Conservation (phyloP, 1,140 invertebrate species). For the Hesperophylax magnus region DNA sequence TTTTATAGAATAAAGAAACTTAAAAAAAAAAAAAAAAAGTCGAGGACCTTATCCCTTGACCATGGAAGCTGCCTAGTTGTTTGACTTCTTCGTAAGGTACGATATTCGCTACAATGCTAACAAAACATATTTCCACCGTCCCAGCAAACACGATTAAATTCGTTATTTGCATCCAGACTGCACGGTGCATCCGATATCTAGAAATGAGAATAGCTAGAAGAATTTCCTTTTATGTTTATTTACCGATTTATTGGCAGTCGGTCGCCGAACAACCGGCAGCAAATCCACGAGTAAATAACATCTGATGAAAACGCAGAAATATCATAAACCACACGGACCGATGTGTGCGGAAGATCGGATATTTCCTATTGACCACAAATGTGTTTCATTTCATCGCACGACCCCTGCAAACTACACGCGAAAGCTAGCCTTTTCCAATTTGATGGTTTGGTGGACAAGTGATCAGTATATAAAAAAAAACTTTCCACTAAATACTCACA, state of each 20-base stretch:
- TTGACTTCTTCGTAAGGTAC: too few species aligned
- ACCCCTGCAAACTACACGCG: not conserved
- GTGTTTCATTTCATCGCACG: constrained; percentile 11
- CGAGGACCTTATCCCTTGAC: too few species aligned
- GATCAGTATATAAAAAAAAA: not conserved
- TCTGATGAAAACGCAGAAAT: not conserved
- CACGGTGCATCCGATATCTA: not conserved
- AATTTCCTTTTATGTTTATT: too few species aligned
- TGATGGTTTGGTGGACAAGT: not conserved
- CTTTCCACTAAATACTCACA: not conserved
- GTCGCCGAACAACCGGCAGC: not conserved
- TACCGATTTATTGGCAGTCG: too few species aligned
- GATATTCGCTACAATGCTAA: too few species aligned
- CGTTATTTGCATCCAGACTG: too few species aligned
- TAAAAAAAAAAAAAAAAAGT: too few species aligned
- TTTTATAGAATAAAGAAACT: too few species aligned
- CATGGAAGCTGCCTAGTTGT: too few species aligned
- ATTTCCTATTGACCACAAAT: constrained; percentile 9
- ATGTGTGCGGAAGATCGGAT: constrained; percentile 5
- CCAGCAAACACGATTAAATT: too few species aligned
- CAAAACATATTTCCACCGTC: too few species aligned
- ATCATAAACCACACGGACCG: not conserved
- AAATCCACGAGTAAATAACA: not conserved
- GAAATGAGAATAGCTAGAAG: not conserved
- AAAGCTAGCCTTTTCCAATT: not conserved